Conservation (phyloP, 2,797 vertebrate genomes). For the Cottoperca gobio region DNA sequence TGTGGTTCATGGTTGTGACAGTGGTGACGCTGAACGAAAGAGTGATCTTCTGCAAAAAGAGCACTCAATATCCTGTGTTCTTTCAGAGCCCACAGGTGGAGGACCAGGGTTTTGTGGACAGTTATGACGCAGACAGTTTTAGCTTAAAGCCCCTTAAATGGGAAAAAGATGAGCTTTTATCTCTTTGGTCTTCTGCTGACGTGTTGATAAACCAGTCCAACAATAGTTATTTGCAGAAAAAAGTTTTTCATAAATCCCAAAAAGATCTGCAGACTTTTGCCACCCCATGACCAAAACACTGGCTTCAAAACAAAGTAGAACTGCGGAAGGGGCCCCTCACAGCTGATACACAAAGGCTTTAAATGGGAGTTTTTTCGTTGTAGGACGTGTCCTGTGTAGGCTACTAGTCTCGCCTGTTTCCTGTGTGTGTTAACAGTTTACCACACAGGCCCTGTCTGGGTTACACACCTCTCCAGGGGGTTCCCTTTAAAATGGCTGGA, state of each 20-base stretch:
- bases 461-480: slow-evolving; percentile 63
- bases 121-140: slow-evolving; percentile 38
- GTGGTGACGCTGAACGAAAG: slow-evolving; percentile 9
- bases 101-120: neutral
- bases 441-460: slow-evolving; percentile 66
- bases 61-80: slow-evolving; percentile 49
- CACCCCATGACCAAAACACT: slow-evolving; percentile 32
- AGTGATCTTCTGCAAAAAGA: neutral
- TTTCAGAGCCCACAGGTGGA: slow-evolving; percentile 26
- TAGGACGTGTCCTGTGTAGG: slow-evolving; percentile 78
- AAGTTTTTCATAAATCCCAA: slow-evolving; percentile 11
- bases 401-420: slow-evolving; percentile 82
- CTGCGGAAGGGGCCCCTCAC: slow-evolving; percentile 45
- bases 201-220: slow-evolving; percentile 4
- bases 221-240: neutral
- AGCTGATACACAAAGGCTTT: slow-evolving; percentile 72
- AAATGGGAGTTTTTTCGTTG: slow-evolving; percentile 64
- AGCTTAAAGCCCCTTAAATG: slow-evolving; percentile 8
- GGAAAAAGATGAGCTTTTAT: slow-evolving; percentile 6
- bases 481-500: slow-evolving; percentile 44
- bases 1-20: slow-evolving; percentile 31
- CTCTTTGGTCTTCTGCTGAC: neutral
- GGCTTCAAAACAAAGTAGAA: slow-evolving; percentile 52
- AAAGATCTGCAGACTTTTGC: slow-evolving; percentile 11
- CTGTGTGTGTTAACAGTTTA: slow-evolving; percentile 75